Conservation (phyloP, 2,113 vertebrate genomes). For the Hypomesus transpacificus region DNA sequence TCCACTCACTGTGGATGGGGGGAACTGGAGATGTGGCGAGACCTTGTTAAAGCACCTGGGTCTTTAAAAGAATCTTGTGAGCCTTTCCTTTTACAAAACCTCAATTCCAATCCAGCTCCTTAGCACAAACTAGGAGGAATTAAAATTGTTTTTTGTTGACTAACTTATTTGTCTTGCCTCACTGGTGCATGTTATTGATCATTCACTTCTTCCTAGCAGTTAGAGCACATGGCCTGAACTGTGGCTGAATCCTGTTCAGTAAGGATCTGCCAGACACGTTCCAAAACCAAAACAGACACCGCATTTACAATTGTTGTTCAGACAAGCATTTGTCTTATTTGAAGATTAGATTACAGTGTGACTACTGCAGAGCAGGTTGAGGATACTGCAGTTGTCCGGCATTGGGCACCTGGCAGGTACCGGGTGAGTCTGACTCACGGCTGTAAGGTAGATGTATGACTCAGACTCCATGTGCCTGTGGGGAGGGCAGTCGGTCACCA, state of each 20-base stretch:
- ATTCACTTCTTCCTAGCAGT: too few species aligned
- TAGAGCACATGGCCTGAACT: too few species aligned
- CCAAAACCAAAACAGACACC: too few species aligned
- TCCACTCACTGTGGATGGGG: constrained; percentile 50
- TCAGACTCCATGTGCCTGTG: constrained; percentile 33
- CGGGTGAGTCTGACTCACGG: constrained; percentile 20
- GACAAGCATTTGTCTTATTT: too few species aligned
- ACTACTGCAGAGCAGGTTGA: too few species aligned
- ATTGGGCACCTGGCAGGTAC: neutral
- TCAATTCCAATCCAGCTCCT: neutral
- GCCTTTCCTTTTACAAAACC: neutral
- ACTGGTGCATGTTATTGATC: too few species aligned
- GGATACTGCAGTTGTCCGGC: neutral
- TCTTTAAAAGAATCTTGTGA: neutral
- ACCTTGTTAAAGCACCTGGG: constrained; percentile 26
- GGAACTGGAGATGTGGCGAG: constrained; percentile 42
- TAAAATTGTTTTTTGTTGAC: too few species aligned
- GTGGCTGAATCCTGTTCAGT: too few species aligned
- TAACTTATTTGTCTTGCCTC: too few species aligned
- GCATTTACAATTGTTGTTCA: too few species aligned
- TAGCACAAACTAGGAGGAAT: neutral
- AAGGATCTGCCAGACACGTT: too few species aligned
- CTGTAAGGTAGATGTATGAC: constrained; percentile 15
- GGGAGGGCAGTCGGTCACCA: constrained; percentile 15
- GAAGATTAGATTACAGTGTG: too few species aligned